Evolutionary conservation across 2,113 vertebrate genomes (phyloP).

Genomic region (Anhinga rufa): DNA sequence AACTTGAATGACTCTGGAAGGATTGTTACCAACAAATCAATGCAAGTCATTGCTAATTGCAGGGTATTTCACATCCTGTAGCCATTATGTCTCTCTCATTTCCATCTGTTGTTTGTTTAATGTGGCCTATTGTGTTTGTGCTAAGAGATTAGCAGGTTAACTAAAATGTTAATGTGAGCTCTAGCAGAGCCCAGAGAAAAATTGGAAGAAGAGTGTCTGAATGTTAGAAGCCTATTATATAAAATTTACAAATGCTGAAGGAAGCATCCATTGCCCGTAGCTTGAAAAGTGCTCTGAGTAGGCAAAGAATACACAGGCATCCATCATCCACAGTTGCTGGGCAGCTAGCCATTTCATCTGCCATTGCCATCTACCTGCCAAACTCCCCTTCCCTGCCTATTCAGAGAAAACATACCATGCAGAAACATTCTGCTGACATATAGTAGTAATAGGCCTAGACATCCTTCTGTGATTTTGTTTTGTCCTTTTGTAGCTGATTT

Average conservation of each 20-base stretch:
- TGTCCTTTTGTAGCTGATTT: not conserved
- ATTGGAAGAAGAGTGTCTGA: not conserved
- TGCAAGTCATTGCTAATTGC: not conserved
- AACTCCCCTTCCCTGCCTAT: not conserved
- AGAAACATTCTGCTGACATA: not conserved
- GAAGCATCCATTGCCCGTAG: not conserved
- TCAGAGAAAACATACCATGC: not conserved
- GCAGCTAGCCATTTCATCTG: not conserved
- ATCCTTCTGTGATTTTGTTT: not conserved
- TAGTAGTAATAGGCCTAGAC: not conserved
- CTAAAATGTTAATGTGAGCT: not conserved
- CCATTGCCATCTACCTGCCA: not conserved
- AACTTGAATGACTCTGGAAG: not conserved
- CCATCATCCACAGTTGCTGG: not conserved
- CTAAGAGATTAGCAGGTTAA: not conserved
- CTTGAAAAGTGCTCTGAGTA: not conserved
- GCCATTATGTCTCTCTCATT: not conserved
- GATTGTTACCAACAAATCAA: not conserved
- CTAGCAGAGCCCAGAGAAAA: not conserved
- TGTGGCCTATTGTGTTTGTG: not conserved
- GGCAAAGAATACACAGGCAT: not conserved
- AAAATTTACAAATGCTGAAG: not conserved
- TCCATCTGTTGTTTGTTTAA: slow-evolving; percentile 26
- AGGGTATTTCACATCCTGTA: not conserved
- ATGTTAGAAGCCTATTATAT: not conserved